Percentiles rank a stretch among this genome's conserved stretches.
These are phyloP conservation scores for Papilio protenor DNA, from an alignment of 2,888 invertebrate genomes.

Conservation along the genomic window DNA sequence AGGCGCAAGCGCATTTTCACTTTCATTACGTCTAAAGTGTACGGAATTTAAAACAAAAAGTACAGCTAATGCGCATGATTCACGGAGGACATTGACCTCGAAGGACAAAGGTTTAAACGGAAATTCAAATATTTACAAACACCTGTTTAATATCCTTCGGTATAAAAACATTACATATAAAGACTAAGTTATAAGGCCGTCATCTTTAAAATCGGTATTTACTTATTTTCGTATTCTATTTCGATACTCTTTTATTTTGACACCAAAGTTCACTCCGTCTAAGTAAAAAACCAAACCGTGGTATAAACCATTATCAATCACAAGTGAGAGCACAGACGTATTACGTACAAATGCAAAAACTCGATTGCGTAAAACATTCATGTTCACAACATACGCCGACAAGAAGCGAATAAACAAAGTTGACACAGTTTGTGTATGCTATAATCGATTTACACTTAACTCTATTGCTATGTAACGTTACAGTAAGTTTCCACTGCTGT, in stretches of 20 bases:
- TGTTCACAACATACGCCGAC: background rate
- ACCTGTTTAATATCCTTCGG: background rate
- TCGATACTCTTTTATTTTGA: too few relatives aligned
- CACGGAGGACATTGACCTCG: constrained; percentile 23
- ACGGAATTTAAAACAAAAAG: constrained; percentile 22
- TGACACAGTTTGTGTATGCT: constrained; percentile 19
- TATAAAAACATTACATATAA: too few relatives aligned
- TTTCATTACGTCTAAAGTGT: background rate
- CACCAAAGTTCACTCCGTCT: too few relatives aligned
- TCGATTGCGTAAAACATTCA: constrained; percentile 20
- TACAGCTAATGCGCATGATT: constrained; percentile 15
- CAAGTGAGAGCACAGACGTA: constrained; percentile 8
- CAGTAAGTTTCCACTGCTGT: background rate
- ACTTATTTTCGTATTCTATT: too few relatives aligned
- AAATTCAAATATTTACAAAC: constrained; percentile 1
- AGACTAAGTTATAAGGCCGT: too few relatives aligned
- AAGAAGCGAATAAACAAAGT: constrained; percentile 16
- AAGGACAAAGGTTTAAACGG: constrained; percentile 17
- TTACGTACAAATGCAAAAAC: constrained; percentile 29
- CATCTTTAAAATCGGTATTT: too few relatives aligned
- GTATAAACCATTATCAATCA: background rate
- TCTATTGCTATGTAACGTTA: constrained; percentile 7
- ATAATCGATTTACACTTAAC: background rate
- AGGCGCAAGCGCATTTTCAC: background rate
- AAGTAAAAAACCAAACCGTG: too few relatives aligned